phyloP scores from a whole-genome alignment of 2,113 vertebrate species.

The western clawed frog (Xenopus tropicalis) region DNA sequence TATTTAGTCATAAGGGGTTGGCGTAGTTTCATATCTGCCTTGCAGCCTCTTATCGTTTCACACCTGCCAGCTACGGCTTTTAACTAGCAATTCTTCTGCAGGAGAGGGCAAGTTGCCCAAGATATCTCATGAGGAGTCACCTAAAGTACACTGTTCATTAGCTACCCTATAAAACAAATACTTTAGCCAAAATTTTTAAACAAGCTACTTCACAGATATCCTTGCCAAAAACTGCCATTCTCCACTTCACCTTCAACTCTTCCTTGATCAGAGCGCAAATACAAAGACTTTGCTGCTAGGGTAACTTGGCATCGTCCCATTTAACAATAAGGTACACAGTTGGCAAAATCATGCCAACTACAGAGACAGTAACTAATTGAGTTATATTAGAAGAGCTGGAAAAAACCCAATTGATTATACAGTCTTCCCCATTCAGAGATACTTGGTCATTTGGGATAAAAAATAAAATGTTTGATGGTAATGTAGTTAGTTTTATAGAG shows the following conservation, averaged over 20 bases:
- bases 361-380: conserved; percentile 55
- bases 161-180: rapidly evolving
- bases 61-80: neutral
- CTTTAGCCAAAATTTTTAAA: neutral
- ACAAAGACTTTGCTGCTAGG: conserved; percentile 17
- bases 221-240: neutral
- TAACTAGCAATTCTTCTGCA: conserved; percentile 31
- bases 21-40: neutral
- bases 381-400: conserved; percentile 59
- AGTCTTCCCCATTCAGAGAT: conserved; percentile 53
- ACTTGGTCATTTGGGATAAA: conserved; percentile 46
- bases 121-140: conserved; percentile 37
- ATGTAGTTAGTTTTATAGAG: conserved; percentile 20
- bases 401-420: conserved; percentile 48
- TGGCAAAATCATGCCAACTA: conserved; percentile 50
- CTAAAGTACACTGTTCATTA: conserved; percentile 46
- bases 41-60: neutral
- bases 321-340: conserved; percentile 28
- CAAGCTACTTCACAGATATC: neutral
- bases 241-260: conserved; percentile 10
- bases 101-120: conserved; percentile 30
- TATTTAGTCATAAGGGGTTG: conserved; percentile 24
- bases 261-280: neutral
- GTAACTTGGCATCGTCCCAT: conserved; percentile 48
- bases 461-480: conserved; percentile 31